These are phyloP conservation scores for Diorhabda sublineata DNA, from an alignment of 1,140 invertebrate genomes.

Conservation along the genomic window DNA sequence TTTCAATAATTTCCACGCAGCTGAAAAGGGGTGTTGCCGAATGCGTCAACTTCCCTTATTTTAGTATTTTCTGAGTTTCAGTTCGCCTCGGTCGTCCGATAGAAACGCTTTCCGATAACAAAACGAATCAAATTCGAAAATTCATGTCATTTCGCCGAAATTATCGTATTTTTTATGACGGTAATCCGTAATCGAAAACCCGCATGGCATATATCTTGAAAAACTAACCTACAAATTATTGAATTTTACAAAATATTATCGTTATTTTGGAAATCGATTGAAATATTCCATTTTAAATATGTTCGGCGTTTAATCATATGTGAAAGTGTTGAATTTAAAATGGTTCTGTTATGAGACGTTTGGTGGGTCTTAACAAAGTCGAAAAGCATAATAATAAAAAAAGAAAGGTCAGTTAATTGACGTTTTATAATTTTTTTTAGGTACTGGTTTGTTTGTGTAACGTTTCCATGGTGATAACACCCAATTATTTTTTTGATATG, in stretches of 20 bases:
- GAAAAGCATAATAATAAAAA: slow-evolving; percentile 19
- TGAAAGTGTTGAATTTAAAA: slow-evolving; percentile 4
- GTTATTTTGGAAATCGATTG: background rate
- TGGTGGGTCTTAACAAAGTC: slow-evolving; percentile 11
- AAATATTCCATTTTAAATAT: background rate
- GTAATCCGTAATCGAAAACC: background rate
- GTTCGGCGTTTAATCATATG: background rate
- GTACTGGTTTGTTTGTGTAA: slow-evolving; percentile 7
- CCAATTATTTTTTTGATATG: background rate
- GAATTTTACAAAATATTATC: too few species aligned
- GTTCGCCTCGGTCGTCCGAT: slow-evolving; percentile 7
- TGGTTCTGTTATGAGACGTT: slow-evolving; percentile 17
- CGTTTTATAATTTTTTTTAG: background rate
- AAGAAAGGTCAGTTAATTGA: slow-evolving; percentile 12
- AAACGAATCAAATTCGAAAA: slow-evolving; percentile 1
- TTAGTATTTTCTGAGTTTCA: slow-evolving; percentile 15
- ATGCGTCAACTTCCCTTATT: slow-evolving; percentile 21
- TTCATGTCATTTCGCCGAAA: background rate
- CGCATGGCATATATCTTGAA: background rate
- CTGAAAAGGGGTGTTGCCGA: slow-evolving; percentile 20
- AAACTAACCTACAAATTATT: too few species aligned
- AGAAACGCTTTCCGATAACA: background rate
- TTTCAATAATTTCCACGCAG: slow-evolving; percentile 18
- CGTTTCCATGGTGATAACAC: slow-evolving; percentile 8
- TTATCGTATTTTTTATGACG: background rate